Percentiles rank a stretch among this genome's conserved stretches.
phyloP scores from a whole-genome alignment of 2,113 vertebrate species.

The Sula dactylatra region DNA sequence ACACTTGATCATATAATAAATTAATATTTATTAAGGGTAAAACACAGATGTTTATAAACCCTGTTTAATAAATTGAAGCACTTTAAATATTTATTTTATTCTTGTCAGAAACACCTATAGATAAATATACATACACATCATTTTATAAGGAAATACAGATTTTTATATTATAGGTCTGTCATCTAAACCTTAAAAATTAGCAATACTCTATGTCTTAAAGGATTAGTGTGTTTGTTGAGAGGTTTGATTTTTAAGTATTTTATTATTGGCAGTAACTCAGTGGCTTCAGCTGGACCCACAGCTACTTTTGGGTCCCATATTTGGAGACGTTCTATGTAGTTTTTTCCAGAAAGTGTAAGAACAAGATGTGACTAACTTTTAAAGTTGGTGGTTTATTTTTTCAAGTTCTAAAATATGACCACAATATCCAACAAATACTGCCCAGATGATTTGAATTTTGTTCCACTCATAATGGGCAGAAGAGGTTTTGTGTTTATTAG shows the following conservation, averaged over 20 bases:
- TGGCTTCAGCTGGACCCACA: not conserved
- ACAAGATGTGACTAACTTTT: not conserved
- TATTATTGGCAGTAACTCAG: not conserved
- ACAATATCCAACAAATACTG: not conserved
- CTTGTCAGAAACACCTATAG: not conserved
- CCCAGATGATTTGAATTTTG: not conserved
- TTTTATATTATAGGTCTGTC: not conserved
- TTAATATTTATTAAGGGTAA: not conserved
- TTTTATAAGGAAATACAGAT: not conserved
- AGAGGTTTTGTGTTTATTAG: not conserved
- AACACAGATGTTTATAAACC: not conserved
- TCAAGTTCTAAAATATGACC: not conserved
- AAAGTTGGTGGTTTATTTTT: not conserved
- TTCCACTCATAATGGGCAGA: not conserved
- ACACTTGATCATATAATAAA: not conserved
- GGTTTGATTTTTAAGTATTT: not conserved
- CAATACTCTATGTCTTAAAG: not conserved
- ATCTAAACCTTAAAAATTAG: not conserved
- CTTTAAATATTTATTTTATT: not conserved
- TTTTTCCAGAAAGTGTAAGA: not conserved
- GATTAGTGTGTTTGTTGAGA: not conserved
- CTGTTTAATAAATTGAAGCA: not conserved
- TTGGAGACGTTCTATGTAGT: not conserved
- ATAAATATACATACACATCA: fast-evolving
- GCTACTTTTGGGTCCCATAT: not conserved